Evolutionary conservation across 1,140 invertebrate species (phyloP).

Genomic region (Brachionus plicatilis): DNA sequence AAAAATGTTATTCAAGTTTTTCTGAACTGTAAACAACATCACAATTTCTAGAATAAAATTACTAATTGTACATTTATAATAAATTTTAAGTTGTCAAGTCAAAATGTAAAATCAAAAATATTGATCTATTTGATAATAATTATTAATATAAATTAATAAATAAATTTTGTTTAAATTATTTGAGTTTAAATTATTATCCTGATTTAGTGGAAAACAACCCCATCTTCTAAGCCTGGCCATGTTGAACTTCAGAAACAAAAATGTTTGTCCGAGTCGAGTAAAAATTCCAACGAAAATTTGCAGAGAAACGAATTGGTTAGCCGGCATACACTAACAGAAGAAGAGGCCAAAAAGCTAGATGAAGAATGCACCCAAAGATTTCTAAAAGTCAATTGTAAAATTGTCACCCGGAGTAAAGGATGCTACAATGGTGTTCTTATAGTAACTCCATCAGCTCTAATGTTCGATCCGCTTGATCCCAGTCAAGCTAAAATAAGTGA

Average conservation of each 20-base stretch:
- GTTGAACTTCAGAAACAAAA: conserved; percentile 37
- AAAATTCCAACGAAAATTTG: neutral
- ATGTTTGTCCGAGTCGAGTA: neutral
- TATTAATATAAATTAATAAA: no score
- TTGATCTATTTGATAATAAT: no score
- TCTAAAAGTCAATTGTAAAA: conserved; percentile 47
- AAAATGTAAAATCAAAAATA: no score
- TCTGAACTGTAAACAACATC: no score
- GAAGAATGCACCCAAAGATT: conserved; percentile 51
- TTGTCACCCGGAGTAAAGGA: neutral
- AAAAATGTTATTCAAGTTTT: no score
- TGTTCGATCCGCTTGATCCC: conserved; percentile 65
- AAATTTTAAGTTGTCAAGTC: no score
- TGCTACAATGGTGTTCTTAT: conserved; percentile 76
- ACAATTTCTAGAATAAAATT: no score
- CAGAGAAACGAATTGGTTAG: neutral
- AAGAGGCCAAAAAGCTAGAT: conserved; percentile 44
- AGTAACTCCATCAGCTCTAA: conserved; percentile 94
- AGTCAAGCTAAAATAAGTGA: neutral
- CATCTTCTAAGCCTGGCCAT: conserved; percentile 28
- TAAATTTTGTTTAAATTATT: no score
- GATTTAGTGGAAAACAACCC: neutral
- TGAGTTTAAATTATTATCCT: no score
- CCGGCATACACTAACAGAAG: conserved; percentile 41
- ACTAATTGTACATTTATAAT: no score